phyloP scores from a whole-genome alignment of 2,888 invertebrate species.

The Eilema sororculum region DNA sequence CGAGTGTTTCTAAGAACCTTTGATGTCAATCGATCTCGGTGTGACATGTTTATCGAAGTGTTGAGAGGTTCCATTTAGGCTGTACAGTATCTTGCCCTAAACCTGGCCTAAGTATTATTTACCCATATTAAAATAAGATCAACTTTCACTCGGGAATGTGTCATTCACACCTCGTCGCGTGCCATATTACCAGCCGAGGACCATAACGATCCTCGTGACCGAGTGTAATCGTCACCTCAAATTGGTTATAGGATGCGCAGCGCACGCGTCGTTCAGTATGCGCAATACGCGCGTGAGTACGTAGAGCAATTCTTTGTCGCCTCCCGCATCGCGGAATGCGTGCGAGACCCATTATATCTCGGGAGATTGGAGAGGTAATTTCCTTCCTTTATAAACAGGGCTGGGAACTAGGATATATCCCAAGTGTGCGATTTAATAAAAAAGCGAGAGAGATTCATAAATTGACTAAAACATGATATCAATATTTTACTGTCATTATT shows the following conservation, averaged over 20 bases:
- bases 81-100: too few species aligned
- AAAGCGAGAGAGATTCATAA: not conserved
- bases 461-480: not conserved
- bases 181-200: conserved; percentile 14
- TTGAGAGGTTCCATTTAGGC: too few species aligned
- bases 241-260: conserved; percentile 44
- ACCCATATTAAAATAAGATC: not conserved
- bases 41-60: too few species aligned
- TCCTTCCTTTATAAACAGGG: conserved; percentile 25
- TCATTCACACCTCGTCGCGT: conserved; percentile 16
- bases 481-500: too few species aligned
- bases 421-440: not conserved
- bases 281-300: conserved; percentile 26
- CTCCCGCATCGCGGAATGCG: conserved; percentile 47
- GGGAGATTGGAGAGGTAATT: conserved; percentile 47
- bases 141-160: conserved; percentile 19
- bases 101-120: not conserved
- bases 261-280: conserved; percentile 37
- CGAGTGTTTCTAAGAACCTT: too few species aligned
- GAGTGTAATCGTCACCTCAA: conserved; percentile 49
- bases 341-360: conserved; percentile 53
- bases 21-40: too few species aligned
- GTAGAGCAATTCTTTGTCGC: conserved; percentile 49
- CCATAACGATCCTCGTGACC: conserved; percentile 18
- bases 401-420: not conserved